Evolutionary conservation across 2,113 vertebrate genomes (phyloP).

Genomic region (Leptodactylus fuscus): DNA sequence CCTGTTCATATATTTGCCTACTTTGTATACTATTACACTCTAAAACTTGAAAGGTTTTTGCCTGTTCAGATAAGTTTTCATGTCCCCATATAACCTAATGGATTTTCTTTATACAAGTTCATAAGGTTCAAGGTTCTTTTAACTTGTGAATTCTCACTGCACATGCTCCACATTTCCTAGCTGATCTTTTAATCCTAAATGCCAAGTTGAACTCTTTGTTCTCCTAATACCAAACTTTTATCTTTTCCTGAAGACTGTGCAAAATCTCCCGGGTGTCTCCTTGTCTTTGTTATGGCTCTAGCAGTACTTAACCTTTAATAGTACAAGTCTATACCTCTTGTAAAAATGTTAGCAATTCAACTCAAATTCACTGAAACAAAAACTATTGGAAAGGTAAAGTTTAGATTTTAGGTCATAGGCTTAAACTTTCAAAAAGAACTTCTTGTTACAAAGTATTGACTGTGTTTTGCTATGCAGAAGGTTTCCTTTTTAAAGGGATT

Average conservation of each 20-base stretch:
- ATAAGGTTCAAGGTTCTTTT: slow-evolving; percentile 48
- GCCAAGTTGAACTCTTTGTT: slow-evolving; percentile 58
- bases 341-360: slow-evolving; percentile 4
- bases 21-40: background rate
- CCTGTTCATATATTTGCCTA: too few relatives aligned
- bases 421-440: background rate
- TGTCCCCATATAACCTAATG: slow-evolving; percentile 39
- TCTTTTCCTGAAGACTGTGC: slow-evolving; percentile 53
- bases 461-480: too few relatives aligned
- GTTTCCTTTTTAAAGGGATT: too few relatives aligned
- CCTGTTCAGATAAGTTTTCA: background rate
- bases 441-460: background rate
- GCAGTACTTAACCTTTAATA: slow-evolving; percentile 48
- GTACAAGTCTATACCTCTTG: slow-evolving; percentile 27
- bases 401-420: background rate
- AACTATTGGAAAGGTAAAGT: slow-evolving; percentile 22
- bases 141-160: slow-evolving; percentile 51
- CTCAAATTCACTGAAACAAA: background rate
- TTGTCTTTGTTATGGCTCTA: slow-evolving; percentile 51
- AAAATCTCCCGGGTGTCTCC: slow-evolving; percentile 48
- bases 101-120: slow-evolving; percentile 33
- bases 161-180: slow-evolving; percentile 48
- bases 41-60: background rate
- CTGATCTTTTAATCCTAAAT: slow-evolving; percentile 60
- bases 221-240: slow-evolving; percentile 52